Evolutionary conservation across 2,113 vertebrate genomes (phyloP).

Genomic region (Centrocercus urophasianus): DNA sequence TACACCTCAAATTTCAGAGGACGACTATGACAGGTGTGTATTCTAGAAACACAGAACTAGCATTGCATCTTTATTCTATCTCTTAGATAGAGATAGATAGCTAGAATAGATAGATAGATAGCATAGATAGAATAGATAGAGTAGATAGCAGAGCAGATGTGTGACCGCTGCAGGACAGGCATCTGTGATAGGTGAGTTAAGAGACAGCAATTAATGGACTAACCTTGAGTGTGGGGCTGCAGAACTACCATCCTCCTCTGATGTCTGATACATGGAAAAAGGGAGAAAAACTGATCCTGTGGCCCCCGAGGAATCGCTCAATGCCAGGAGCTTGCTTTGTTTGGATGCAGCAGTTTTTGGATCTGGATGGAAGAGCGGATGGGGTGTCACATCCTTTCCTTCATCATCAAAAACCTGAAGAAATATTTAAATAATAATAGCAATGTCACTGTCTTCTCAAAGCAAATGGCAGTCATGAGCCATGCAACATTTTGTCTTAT

Average conservation of each 20-base stretch:
- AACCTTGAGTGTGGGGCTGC: constrained; percentile 83
- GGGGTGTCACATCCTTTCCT: constrained; percentile 88
- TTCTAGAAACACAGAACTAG: neutral
- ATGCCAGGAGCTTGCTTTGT: constrained; percentile 73
- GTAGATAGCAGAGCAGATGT: neutral
- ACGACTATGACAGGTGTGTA: neutral
- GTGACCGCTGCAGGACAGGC: neutral
- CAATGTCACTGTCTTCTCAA: neutral
- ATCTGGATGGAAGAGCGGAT: constrained; percentile 80
- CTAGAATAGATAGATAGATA: no score
- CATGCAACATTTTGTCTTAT: neutral
- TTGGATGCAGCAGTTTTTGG: constrained; percentile 47
- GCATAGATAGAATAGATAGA: no score
- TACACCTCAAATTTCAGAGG: neutral
- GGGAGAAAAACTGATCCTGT: constrained; percentile 59
- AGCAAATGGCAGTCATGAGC: neutral
- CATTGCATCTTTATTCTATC: neutral
- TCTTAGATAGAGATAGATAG: no score
- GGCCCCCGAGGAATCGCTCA: constrained; percentile 67
- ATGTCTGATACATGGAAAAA: constrained; percentile 66
- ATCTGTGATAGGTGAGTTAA: neutral
- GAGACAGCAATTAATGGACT: neutral
- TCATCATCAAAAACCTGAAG: constrained; percentile 86
- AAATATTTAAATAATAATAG: constrained; percentile 16
- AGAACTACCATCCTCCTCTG: constrained; percentile 68